Evolutionary conservation across 2,113 vertebrate genomes (phyloP).

Genomic region (Cettia cetti): DNA sequence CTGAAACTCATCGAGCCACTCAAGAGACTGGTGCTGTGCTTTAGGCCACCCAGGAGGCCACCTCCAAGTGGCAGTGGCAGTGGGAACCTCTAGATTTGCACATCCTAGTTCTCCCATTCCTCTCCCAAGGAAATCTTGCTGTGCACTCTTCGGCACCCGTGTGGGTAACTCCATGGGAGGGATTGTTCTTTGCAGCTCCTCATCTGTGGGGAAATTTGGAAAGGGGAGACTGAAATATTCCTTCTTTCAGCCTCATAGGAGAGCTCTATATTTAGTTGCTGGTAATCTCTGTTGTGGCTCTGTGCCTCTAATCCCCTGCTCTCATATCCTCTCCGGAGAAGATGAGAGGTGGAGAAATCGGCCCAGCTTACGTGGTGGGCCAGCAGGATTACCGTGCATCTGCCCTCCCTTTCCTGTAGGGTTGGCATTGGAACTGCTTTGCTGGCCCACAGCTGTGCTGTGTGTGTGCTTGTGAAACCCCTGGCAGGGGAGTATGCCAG

Average conservation of each 20-base stretch:
- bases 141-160: fast-evolving
- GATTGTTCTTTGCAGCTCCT: neutral
- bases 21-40: neutral
- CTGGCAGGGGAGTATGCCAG: neutral
- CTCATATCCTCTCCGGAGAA: neutral
- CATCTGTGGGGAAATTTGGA: neutral
- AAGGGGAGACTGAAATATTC: neutral
- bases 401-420: neutral
- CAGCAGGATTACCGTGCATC: neutral
- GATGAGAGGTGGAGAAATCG: neutral
- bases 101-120: neutral
- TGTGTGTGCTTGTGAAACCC: neutral
- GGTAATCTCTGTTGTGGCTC: constrained; percentile 20
- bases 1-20: fast-evolving
- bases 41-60: neutral
- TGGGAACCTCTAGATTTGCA: neutral
- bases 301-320: constrained; percentile 40
- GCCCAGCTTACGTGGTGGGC: neutral
- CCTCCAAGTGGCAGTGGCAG: neutral
- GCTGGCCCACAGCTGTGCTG: neutral
- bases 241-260: neutral
- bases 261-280: constrained; percentile 14
- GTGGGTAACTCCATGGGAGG: fast-evolving
- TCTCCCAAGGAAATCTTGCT: neutral
- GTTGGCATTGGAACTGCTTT: neutral